These are phyloP conservation scores for Alcis repandata DNA, from an alignment of 2,888 invertebrate species.

Conservation along the genomic window DNA sequence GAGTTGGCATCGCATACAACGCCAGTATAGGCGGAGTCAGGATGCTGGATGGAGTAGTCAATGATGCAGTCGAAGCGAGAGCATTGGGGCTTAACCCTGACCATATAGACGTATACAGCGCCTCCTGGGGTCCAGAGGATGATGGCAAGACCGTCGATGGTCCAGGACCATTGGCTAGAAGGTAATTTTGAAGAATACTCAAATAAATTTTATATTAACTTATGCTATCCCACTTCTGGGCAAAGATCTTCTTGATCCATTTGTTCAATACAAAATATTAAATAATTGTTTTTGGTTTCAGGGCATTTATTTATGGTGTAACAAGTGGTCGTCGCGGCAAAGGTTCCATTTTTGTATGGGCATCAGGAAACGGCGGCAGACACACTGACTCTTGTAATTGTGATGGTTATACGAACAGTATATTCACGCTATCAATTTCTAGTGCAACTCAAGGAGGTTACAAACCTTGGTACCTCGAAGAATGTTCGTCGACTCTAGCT, in stretches of 20 bases:
- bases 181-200: slow-evolving; percentile 57
- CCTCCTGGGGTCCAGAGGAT: slow-evolving; percentile 98
- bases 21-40: slow-evolving; percentile 98
- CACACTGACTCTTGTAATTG: slow-evolving; percentile 99
- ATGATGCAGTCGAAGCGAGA: slow-evolving; percentile 97
- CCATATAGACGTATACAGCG: slow-evolving; percentile 98
- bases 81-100: slow-evolving; percentile 96
- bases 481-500: slow-evolving; percentile 99
- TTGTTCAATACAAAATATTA: background rate
- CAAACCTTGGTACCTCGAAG: slow-evolving; percentile 99
- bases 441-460: slow-evolving; percentile 98
- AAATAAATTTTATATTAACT: background rate
- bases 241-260: no score
- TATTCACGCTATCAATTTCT: slow-evolving; percentile 98
- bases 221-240: no score
- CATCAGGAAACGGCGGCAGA: slow-evolving; percentile 98
- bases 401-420: slow-evolving; percentile 99
- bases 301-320: slow-evolving; percentile 97
- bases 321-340: slow-evolving; percentile 96
- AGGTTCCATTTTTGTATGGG: slow-evolving; percentile 99
- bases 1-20: slow-evolving; percentile 97
- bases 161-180: slow-evolving; percentile 95
- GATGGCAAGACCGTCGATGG: slow-evolving; percentile 99
- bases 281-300: slow-evolving; percentile 68
- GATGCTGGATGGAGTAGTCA: slow-evolving; percentile 99